Percentiles rank a stretch among this genome's conserved stretches.
phyloP scores from a whole-genome alignment of 2,888 invertebrate species.

The Gibbula magus region DNA sequence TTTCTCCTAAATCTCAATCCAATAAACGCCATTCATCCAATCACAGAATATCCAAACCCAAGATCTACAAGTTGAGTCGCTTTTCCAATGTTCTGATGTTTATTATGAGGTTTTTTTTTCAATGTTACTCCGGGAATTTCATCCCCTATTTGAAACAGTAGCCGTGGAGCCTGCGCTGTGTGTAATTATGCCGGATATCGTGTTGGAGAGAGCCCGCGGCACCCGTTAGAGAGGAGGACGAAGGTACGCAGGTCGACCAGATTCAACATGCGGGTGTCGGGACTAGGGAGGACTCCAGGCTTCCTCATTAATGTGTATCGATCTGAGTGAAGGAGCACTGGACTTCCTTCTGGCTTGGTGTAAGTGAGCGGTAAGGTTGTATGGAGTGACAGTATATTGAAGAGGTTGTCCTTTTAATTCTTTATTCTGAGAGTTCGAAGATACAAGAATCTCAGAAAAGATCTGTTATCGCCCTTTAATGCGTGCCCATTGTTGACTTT shows the following conservation, averaged over 20 bases:
- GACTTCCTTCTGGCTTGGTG: too few species aligned
- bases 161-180: neutral
- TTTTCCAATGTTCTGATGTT: neutral
- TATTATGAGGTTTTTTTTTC: neutral
- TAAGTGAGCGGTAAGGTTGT: too few species aligned
- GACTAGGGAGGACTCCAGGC: neutral
- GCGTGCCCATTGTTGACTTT: too few species aligned
- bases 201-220: neutral
- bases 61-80: neutral
- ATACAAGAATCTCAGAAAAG: too few species aligned
- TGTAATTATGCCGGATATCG: neutral
- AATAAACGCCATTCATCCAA: neutral
- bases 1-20: neutral
- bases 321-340: too few species aligned
- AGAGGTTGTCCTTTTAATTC: too few species aligned
- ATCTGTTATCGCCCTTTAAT: too few species aligned
- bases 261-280: neutral
- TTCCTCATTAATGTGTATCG: neutral
- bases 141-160: neutral
- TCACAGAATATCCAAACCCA: neutral
- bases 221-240: neutral
- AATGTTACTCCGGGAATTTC: neutral
- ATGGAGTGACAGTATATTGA: too few species aligned
- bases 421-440: too few species aligned
- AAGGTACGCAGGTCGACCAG: too few species aligned